phyloP scores from a whole-genome alignment of 2,113 vertebrate genomes.

The Chauna torquata region DNA sequence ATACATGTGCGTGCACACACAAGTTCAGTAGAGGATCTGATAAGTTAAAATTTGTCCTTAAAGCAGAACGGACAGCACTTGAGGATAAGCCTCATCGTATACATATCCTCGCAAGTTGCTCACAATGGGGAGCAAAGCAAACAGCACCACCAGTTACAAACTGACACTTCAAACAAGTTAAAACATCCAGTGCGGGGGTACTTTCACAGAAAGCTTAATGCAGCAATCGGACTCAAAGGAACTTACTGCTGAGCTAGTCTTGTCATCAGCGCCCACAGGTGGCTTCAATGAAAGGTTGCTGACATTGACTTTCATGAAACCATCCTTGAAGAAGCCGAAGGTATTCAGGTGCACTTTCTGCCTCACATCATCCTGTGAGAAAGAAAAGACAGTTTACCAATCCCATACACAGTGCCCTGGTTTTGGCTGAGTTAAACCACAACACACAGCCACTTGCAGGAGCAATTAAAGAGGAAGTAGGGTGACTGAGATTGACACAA shows the following conservation, averaged over 20 bases:
- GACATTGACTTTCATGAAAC: slow-evolving; percentile 83
- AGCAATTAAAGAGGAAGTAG: background rate
- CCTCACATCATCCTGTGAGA: slow-evolving; percentile 81
- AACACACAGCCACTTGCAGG: background rate
- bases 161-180: background rate
- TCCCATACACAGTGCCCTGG: background rate
- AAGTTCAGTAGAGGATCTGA: background rate
- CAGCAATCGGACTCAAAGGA: background rate
- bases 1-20: background rate
- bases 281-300: slow-evolving; percentile 74
- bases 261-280: background rate
- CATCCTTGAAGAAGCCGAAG: slow-evolving; percentile 87
- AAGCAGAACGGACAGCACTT: background rate
- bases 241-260: slow-evolving; percentile 63
- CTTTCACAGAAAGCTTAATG: background rate
- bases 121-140: background rate
- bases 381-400: background rate
- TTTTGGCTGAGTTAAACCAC: background rate
- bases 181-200: background rate
- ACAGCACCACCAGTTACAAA: background rate
- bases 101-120: background rate
- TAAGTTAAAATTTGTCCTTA: background rate
- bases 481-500: background rate
- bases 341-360: slow-evolving; percentile 88
- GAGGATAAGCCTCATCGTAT: background rate